Percentiles rank a stretch among this genome's conserved stretches.
Conservation (phyloP, 2,888 invertebrate genomes). For the Nemoura dubitans region DNA sequence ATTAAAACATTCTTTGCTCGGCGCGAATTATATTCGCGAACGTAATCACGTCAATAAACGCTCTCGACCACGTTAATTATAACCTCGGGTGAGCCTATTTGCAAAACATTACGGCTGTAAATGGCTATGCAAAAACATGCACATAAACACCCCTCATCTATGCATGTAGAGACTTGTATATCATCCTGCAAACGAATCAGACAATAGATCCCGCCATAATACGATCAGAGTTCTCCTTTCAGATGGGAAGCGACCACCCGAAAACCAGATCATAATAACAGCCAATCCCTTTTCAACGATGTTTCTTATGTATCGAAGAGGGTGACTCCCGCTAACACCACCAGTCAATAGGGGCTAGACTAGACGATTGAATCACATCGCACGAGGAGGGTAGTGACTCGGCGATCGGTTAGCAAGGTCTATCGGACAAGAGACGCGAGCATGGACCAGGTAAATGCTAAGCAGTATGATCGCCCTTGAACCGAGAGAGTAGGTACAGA, state of each 20-base stretch:
- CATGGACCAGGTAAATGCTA: conserved; percentile 5
- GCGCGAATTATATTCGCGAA: not conserved
- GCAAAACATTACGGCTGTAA: not conserved
- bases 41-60: not conserved
- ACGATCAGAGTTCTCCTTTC: not conserved
- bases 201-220: not conserved
- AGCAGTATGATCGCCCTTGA: conserved; percentile 30
- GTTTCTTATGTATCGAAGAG: not conserved
- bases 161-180: not conserved
- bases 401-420: conserved; percentile 19
- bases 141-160: not conserved
- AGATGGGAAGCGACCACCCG: not conserved
- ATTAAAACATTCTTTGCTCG: not conserved
- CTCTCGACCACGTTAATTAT: conserved; percentile 2
- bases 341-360: not conserved
- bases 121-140: not conserved
- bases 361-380: not conserved
- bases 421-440: not conserved
- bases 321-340: not conserved
- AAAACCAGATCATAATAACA: not conserved
- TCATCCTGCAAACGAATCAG: not conserved
- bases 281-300: not conserved
- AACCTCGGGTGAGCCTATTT: not conserved
- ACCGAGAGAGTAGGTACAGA: conserved; percentile 13
- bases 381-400: not conserved